Evolutionary conservation across 2,888 invertebrate species (phyloP).

Genomic region (Mythimna ferrago): DNA sequence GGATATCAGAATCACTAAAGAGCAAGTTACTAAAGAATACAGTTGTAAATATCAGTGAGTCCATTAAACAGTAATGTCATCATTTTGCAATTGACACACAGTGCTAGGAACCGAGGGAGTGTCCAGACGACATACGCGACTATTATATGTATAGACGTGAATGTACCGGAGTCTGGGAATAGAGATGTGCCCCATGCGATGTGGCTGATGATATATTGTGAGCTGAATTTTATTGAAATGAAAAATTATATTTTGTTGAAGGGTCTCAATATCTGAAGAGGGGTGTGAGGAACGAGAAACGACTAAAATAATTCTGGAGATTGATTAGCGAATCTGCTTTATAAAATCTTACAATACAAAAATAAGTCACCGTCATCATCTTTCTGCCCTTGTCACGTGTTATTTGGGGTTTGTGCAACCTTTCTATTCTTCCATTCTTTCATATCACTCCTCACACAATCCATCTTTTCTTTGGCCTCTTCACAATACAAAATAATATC

Average conservation of each 20-base stretch:
- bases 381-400: too few relatives aligned
- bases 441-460: too few relatives aligned
- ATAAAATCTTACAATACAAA: not conserved
- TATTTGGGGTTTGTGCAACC: too few relatives aligned
- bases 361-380: too few relatives aligned
- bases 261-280: not conserved
- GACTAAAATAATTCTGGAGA: not conserved
- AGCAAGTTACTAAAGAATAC: not conserved
- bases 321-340: not conserved
- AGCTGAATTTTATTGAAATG: not conserved
- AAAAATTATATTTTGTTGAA: not conserved
- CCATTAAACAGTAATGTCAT: slow-evolving; percentile 24
- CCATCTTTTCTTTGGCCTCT: too few relatives aligned
- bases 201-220: not conserved
- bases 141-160: slow-evolving; percentile 10
- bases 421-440: too few relatives aligned
- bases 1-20: not conserved
- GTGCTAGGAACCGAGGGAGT: slow-evolving; percentile 21
- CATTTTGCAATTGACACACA: slow-evolving; percentile 42
- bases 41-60: not conserved
- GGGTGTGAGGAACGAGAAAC: not conserved
- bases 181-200: slow-evolving; percentile 22
- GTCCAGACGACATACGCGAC: slow-evolving; percentile 30
- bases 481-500: too few relatives aligned
- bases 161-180: slow-evolving; percentile 32